Evolutionary conservation across 2,113 vertebrate species (phyloP).

Genomic region (Osmerus eperlanus): DNA sequence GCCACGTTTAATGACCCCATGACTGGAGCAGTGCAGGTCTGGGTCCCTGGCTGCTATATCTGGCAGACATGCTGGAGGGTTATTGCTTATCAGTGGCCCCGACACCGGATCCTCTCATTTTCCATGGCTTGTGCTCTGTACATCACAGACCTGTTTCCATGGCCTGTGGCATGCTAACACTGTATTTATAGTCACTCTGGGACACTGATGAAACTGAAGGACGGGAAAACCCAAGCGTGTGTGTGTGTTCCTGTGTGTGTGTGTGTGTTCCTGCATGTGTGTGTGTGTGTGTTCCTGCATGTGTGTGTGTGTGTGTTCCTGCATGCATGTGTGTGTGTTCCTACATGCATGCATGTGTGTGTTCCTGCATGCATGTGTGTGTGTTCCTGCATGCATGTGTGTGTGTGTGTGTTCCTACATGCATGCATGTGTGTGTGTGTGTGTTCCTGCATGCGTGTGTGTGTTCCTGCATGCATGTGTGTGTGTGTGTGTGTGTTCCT

Average conservation of each 20-base stretch:
- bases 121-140: slow-evolving; percentile 69
- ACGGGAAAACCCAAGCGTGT: slow-evolving; percentile 43
- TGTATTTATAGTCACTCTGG: slow-evolving; percentile 67
- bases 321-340: background rate
- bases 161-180: slow-evolving; percentile 54
- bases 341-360: background rate
- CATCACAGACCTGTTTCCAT: slow-evolving; percentile 65
- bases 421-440: background rate
- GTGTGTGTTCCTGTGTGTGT: background rate
- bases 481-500: too few species aligned
- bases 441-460: too few species aligned
- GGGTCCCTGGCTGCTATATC: slow-evolving; percentile 57
- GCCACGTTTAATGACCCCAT: too few species aligned
- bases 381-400: background rate
- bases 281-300: slow-evolving; percentile 8
- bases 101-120: slow-evolving; percentile 68
- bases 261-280: too few species aligned
- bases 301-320: background rate
- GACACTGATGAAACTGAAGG: slow-evolving; percentile 63
- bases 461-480: too few species aligned
- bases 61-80: slow-evolving; percentile 57
- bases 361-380: background rate
- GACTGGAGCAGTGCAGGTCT: slow-evolving; percentile 4
- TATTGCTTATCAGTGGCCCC: slow-evolving; percentile 68
- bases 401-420: background rate